Evolutionary conservation across 2,888 invertebrate genomes (phyloP).

Genomic region (Drosophila putrida): DNA sequence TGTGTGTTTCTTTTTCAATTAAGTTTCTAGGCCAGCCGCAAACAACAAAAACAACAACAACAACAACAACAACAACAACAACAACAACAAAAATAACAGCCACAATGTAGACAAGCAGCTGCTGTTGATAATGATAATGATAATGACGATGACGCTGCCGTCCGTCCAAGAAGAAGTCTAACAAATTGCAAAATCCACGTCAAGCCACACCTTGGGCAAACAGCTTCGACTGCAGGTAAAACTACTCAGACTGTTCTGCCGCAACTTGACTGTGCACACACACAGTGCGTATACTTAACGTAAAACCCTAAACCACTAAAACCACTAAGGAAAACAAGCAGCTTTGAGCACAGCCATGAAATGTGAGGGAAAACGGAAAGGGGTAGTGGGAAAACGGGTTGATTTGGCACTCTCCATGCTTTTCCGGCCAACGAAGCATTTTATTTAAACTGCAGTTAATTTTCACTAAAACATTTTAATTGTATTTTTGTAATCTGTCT

Average conservation of each 20-base stretch:
- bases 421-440: conserved; percentile 71
- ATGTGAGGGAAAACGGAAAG: background rate
- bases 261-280: conserved; percentile 66
- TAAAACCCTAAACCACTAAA: conserved; percentile 78
- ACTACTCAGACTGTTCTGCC: conserved; percentile 28
- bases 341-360: conserved; percentile 18
- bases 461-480: conserved; percentile 81
- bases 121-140: conserved; percentile 69
- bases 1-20: conserved; percentile 73
- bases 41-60: conserved; percentile 40
- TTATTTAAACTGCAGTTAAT: conserved; percentile 81
- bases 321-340: conserved; percentile 71
- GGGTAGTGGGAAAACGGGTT: background rate
- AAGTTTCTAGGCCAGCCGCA: conserved; percentile 77
- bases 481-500: conserved; percentile 81
- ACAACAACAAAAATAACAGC: conserved; percentile 39
- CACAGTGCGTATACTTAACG: conserved; percentile 78
- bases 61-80: conserved; percentile 38
- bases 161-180: conserved; percentile 73
- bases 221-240: conserved; percentile 53
- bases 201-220: conserved; percentile 73
- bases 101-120: conserved; percentile 66
- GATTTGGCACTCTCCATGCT: conserved; percentile 38
- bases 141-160: conserved; percentile 56
- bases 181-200: conserved; percentile 81